These are phyloP conservation scores for Remorina albescens DNA, from an alignment of 2,797 vertebrate species.

Conservation along the genomic window DNA sequence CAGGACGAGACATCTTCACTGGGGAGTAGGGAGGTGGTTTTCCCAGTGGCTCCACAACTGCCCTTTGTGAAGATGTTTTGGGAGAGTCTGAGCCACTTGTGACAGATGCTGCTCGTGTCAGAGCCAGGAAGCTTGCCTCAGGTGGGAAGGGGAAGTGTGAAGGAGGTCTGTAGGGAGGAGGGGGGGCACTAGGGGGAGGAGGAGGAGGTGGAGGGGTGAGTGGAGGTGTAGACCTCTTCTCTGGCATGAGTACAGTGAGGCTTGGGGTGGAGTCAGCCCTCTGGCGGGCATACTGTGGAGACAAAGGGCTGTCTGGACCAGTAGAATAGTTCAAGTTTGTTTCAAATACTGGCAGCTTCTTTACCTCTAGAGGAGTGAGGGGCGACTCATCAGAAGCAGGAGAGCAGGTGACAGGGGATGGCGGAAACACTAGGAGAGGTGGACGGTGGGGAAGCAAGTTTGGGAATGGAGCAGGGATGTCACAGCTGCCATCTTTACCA, in stretches of 20 bases:
- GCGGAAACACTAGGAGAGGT: slow-evolving; percentile 96
- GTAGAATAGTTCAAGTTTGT: slow-evolving; percentile 92
- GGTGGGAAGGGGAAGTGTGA: slow-evolving; percentile 91
- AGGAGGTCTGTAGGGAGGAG: slow-evolving; percentile 86
- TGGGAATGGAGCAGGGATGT: slow-evolving; percentile 96
- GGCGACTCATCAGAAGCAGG: slow-evolving; percentile 97
- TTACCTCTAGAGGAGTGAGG: slow-evolving; percentile 95
- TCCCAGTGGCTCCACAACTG: slow-evolving; percentile 76
- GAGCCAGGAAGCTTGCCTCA: slow-evolving; percentile 83
- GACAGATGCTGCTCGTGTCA: slow-evolving; percentile 79
- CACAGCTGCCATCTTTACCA: slow-evolving; percentile 86
- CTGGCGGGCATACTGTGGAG: slow-evolving; percentile 90
- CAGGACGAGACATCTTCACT: slow-evolving; percentile 86
- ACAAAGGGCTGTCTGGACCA: slow-evolving; percentile 90
- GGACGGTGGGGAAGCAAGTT: slow-evolving; percentile 95
- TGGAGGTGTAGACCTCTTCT: slow-evolving; percentile 89
- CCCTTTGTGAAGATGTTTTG: slow-evolving; percentile 80
- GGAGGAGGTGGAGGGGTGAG: slow-evolving; percentile 88
- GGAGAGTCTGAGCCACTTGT: slow-evolving; percentile 82
- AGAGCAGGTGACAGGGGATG: slow-evolving; percentile 93
- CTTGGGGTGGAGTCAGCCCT: slow-evolving; percentile 91
- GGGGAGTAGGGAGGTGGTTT: slow-evolving; percentile 89
- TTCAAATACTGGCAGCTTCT: slow-evolving; percentile 95
- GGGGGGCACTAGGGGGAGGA: slow-evolving; percentile 79
- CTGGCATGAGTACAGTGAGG: slow-evolving; percentile 86